Base-by-base conservation (phyloP, 2,888 invertebrate genomes). In the Melieria crassipennis region DNA sequence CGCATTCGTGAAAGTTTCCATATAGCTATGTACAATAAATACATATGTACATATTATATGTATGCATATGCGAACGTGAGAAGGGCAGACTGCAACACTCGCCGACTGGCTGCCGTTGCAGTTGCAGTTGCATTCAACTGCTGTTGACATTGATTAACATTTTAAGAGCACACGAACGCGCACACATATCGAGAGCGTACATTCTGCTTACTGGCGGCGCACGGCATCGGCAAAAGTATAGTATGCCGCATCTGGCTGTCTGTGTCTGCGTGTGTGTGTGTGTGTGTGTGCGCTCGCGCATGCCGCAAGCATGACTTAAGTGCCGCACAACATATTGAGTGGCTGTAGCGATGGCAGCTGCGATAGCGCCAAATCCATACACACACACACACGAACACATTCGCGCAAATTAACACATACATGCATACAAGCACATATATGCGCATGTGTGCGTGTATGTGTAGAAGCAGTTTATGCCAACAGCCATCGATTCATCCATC, bases 71-170 rank as follows among this genome's bases (percentile, higher is more conserved):
- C 11, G 11, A 30, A 30, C 30, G 30, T 30, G 30, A 30, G 30
- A 30, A 30, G 30, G 30, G 30, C 30, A 30, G 30, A 30, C 30
- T 30, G 30, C 30, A 30, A 30, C 30, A 30, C 30, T 30, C 30
- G 30, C 30, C 7, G 11, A 52, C 52, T 50, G 11, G 16, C 4
- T 16, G 45, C 13, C 13, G 45, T 43, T 10, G 7, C 46, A n/a
- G 11, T 11, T 57, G 13, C 52, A n/a, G 52, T 52, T 52, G 50
- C 30, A 30, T 30, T 43, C 42, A 42, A 11, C 7, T 56, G 47
- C 56, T 57, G 46, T 65, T 57, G 65, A 57, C 45, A 55, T 56
- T 65, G 65, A 65, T 65, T 57, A 65, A 65, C 56, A 56, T 56
- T 65, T 65, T 65, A 65, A 47, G 56, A 46, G 65, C 55, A 13